Evolutionary conservation across 2,113 vertebrate genomes (phyloP).

Genomic region (Neopipo cinnamomea): DNA sequence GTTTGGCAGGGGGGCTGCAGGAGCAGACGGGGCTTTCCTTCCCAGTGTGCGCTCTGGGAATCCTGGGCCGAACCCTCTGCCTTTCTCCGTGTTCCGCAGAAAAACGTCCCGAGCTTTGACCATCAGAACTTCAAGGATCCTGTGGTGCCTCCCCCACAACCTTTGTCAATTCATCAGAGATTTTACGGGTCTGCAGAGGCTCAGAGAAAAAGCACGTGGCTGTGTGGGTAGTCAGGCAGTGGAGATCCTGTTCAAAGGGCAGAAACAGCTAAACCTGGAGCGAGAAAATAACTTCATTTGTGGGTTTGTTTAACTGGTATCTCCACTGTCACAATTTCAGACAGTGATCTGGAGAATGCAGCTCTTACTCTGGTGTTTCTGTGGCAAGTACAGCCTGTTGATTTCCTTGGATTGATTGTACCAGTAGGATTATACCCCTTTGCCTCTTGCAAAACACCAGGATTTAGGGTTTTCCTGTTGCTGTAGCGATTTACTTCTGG

Average conservation of each 20-base stretch:
- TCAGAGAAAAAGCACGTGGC: not conserved
- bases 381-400: not conserved
- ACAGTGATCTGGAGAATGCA: not conserved
- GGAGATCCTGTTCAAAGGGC: not conserved
- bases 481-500: not conserved
- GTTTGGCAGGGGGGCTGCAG: not conserved
- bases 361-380: not conserved
- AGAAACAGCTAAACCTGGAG: not conserved
- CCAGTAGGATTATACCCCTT: not conserved
- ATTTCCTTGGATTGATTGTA: not conserved
- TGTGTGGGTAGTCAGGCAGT: not conserved
- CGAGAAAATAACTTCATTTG: not conserved
- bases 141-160: not conserved
- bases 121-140: not conserved
- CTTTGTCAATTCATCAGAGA: not conserved
- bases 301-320: not conserved
- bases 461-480: not conserved
- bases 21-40: not conserved
- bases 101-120: not conserved
- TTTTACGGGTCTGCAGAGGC: not conserved
- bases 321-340: not conserved
- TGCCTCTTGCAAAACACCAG: not conserved
- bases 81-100: not conserved
- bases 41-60: not conserved
- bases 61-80: not conserved